Base-by-base conservation (phyloP, 2,888 invertebrate species). In the Yponomeuta plumbellus region DNA sequence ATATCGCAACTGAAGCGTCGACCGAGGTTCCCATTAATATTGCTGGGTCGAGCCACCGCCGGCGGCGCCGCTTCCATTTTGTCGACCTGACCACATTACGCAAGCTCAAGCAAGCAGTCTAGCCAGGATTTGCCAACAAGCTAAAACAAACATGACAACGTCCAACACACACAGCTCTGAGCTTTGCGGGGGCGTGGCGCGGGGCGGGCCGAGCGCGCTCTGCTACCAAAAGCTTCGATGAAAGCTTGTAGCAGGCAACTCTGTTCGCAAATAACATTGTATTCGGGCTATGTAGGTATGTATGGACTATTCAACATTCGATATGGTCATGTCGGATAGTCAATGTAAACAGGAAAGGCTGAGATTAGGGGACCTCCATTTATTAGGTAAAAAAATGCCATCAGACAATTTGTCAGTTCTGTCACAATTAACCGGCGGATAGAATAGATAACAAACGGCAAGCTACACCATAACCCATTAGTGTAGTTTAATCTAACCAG, bases 381-480 rank as follows among this genome's bases (percentile, higher is more conserved):
- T 6, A 17, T 17, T 17, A 52, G 1, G 44, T 17, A 17, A 13
- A 52, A 61, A 26, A 6, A 61, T 26, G n/a, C 5, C 61, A 8
- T 13, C 0, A 13, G 26, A 34, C 23, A 61, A 61, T 61, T 61
- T 61, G 61, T 61, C 61, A 61, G 11, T 26, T 26, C 11, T 17
- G n/a, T 61, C 61, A 61, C 26, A 61, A 61, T 26, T 61, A 26
- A 26, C n/a, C 21, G 59, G 59, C 4, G 22, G n/a, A 52, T 52
- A 44, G 44, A 44, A 44, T 13, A 52, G 44, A 22, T 58, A 58
- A 58, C 58, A 58, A 58, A 58, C 10, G 22, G 2, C 3, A 20
- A 20, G 13, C 71, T 67, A 70, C 73, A 65, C 70, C 73, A 71
- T 26, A 70, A 69, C 70, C 71, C 73, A 73, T 73, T 74, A 72